Evolutionary conservation across 2,797 vertebrate genomes (phyloP).

Genomic region (Malacoctenus gilli): DNA sequence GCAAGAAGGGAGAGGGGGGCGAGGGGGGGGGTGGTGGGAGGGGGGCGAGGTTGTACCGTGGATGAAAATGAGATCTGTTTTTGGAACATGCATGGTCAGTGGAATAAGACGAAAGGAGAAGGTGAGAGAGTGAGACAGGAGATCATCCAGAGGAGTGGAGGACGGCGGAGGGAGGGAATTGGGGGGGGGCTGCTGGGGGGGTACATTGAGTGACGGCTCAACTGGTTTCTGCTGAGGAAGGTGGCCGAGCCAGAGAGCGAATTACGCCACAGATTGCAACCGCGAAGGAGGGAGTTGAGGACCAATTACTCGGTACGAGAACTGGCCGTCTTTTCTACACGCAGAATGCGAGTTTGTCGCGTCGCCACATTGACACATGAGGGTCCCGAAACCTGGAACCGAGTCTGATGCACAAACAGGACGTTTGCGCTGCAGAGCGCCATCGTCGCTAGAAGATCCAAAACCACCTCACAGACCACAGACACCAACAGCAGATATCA

Average conservation of each 20-base stretch:
- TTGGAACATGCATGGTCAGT: slow-evolving; percentile 90
- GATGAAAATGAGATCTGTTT: slow-evolving; percentile 86
- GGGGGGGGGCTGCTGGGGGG: slow-evolving; percentile 4
- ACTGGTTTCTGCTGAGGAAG: slow-evolving; percentile 79
- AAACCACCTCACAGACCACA: background rate
- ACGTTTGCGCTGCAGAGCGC: slow-evolving; percentile 6
- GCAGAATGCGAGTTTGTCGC: background rate
- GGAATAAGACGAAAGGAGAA: slow-evolving; percentile 85
- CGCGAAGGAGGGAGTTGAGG: slow-evolving; percentile 28
- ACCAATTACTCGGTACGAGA: slow-evolving; percentile 49
- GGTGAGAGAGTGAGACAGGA: slow-evolving; percentile 81
- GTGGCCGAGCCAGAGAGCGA: slow-evolving; percentile 42
- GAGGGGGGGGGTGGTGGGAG: background rate
- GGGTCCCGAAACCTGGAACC: background rate
- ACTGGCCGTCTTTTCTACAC: slow-evolving; percentile 27
- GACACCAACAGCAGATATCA: slow-evolving; percentile 13
- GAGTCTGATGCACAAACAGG: too few relatives aligned
- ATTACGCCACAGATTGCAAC: slow-evolving; percentile 1
- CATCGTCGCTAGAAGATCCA: too few relatives aligned
- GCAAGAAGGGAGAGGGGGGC: slow-evolving; percentile 14
- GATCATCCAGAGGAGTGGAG: slow-evolving; percentile 56
- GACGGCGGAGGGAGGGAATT: slow-evolving; percentile 12
- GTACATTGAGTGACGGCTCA: slow-evolving; percentile 80
- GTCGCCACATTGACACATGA: background rate
- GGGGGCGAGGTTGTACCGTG: slow-evolving; percentile 20